Conservation (phyloP, 2,113 vertebrate species). For the Sorex fumeus region DNA sequence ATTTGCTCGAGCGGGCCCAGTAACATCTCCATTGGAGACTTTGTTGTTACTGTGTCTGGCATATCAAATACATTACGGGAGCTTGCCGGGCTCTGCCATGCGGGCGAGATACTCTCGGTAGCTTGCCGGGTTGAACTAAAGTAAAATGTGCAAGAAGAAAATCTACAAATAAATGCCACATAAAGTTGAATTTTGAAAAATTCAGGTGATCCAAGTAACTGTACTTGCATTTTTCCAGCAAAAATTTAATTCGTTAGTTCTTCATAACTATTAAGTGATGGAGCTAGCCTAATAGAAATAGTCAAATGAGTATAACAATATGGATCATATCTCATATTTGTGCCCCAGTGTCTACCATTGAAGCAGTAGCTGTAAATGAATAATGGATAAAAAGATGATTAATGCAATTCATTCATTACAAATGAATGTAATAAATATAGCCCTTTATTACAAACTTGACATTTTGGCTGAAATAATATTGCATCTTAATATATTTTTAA, state of each 20-base stretch:
- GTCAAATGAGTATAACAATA: neutral
- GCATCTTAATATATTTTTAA: neutral
- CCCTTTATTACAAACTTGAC: neutral
- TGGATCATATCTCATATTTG: neutral
- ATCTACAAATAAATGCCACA: neutral
- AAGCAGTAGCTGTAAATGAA: neutral
- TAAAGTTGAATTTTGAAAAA: neutral
- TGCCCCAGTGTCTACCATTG: neutral
- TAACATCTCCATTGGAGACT: too few species aligned
- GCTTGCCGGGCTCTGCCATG: too few species aligned
- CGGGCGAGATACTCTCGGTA: too few species aligned
- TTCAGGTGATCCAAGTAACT: neutral
- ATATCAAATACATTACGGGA: too few species aligned
- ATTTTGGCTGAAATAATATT: slow-evolving; percentile 1
- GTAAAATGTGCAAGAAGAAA: neutral
- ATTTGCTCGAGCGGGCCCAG: too few species aligned
- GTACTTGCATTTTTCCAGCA: neutral
- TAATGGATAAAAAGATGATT: slow-evolving; percentile 37
- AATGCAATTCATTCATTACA: neutral
- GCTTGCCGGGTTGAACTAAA: too few species aligned
- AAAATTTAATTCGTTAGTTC: neutral
- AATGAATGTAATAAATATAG: slow-evolving; percentile 24
- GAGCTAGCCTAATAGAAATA: neutral
- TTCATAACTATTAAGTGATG: neutral
- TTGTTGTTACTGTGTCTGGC: too few species aligned